phyloP scores from a whole-genome alignment of 1,140 invertebrate species.

The Neodiprion fabricii region DNA sequence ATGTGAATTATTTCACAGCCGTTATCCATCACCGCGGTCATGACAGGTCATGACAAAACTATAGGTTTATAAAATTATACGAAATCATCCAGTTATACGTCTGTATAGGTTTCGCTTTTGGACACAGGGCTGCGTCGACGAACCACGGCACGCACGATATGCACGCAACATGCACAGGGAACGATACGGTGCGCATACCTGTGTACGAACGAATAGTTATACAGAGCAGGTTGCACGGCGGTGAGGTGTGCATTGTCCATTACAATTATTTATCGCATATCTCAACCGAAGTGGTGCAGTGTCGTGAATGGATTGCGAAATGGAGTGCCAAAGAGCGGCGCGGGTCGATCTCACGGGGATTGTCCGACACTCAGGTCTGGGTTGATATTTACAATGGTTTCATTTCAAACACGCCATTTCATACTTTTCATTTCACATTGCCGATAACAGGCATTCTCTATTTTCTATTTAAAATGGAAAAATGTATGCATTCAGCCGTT shows the following conservation, averaged over 20 bases:
- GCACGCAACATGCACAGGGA: too few species aligned
- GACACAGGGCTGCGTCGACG: background rate
- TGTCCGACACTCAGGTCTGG: too few species aligned
- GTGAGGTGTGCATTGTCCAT: background rate
- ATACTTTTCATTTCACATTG: too few species aligned
- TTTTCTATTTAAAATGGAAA: too few species aligned
- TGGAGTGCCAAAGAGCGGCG: background rate
- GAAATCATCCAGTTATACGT: background rate
- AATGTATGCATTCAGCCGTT: too few species aligned
- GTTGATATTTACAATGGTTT: too few species aligned
- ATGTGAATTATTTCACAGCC: slow-evolving; percentile 22
- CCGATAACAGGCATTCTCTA: too few species aligned
- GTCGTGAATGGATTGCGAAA: background rate
- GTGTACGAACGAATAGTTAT: too few species aligned
- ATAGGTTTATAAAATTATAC: background rate
- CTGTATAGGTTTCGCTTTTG: background rate
- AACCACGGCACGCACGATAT: background rate
- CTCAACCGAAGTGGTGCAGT: background rate
- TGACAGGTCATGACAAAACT: background rate
- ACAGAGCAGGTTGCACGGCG: too few species aligned
- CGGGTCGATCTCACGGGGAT: too few species aligned
- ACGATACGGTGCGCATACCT: too few species aligned
- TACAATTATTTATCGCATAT: slow-evolving; percentile 4
- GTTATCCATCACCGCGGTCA: background rate
- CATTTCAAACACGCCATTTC: too few species aligned